Percentiles rank a stretch among this genome's conserved stretches.
Evolutionary conservation across 2,113 vertebrate species (phyloP).

Genomic region (Hypocryptadius cinnamomeus): DNA sequence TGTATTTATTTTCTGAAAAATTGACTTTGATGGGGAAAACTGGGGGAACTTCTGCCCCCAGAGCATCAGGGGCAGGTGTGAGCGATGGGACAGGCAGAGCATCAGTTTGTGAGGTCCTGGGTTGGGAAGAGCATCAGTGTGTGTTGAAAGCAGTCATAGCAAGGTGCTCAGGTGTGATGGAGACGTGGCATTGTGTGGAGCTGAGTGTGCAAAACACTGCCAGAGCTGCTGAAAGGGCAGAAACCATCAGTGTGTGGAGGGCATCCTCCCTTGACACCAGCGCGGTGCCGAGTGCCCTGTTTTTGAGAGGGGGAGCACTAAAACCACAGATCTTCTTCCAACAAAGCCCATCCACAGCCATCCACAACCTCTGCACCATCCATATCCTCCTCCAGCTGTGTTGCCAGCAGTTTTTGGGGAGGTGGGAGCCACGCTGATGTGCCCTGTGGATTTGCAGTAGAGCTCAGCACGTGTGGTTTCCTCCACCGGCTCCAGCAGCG

Average conservation of each 20-base stretch:
- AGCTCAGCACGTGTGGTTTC: not conserved
- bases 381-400: not conserved
- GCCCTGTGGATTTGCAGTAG: not conserved
- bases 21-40: not conserved
- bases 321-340: not conserved
- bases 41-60: not conserved
- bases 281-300: accelerated
- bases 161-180: not conserved
- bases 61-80: not conserved
- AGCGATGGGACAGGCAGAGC: too few species aligned
- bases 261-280: not conserved
- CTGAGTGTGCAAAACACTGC: accelerated
- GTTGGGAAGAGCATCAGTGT: too few species aligned
- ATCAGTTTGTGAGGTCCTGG: too few species aligned
- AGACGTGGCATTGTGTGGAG: accelerated
- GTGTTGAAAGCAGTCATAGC: not conserved
- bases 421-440: not conserved
- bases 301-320: not conserved
- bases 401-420: not conserved
- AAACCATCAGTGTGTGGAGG: not conserved
- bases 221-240: not conserved
- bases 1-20: not conserved
- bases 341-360: not conserved
- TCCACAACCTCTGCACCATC: not conserved
- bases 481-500: not conserved